Base-by-base conservation (phyloP, 2,797 vertebrate genomes). In the Rhodeus uyekii region DNA sequence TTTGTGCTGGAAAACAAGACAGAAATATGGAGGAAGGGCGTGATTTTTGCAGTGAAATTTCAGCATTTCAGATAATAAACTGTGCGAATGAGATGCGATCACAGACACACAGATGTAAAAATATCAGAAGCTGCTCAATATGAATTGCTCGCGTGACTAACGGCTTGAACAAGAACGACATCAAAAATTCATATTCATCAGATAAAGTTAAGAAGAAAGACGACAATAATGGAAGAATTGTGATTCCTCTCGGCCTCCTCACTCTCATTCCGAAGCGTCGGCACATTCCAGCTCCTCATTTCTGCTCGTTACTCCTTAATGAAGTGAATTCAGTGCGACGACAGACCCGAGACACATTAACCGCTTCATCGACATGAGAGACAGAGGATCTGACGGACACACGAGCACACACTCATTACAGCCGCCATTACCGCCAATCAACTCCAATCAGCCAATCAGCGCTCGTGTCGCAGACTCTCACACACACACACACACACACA, bases 361-460 rank as follows among this genome's bases (percentile, higher is more conserved):
- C 39, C 22, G 1, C 19, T 63, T 48, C 58, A 83, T 76, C 65
- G 16, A 60, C 39, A 79, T 78, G 80, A 27, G 50, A 2, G n/a
- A 9, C 39, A 14, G 22, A 53, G 34, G 48, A 29, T 46, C 42
- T 4, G 61, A 19, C 32, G 29, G 16, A 14, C 61, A 69, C 74
- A 63, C 24, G 27, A 60, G 74, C 60, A 58, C 32, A 78, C 4
- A 2, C 38, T 75, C 69, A 48, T 86, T 74, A 83, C n/a, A 13
- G 46, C 29, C 63, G 32, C 81, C 24, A 81, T 83, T 76, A 87
- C 39, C 4, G 7, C 24, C 48, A 72, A 74, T 81, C 42, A 71
- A 19, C 22, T 16, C 24, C n/a, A 55, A 48, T 69, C 46, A 71
- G 29, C 67, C 71, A 65, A 80, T 84, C 71, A 36, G 44, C 4